Percentiles rank a stretch among this genome's conserved stretches.
Conservation (phyloP, 2,888 invertebrate genomes). For the Aspidapion aeneum region DNA sequence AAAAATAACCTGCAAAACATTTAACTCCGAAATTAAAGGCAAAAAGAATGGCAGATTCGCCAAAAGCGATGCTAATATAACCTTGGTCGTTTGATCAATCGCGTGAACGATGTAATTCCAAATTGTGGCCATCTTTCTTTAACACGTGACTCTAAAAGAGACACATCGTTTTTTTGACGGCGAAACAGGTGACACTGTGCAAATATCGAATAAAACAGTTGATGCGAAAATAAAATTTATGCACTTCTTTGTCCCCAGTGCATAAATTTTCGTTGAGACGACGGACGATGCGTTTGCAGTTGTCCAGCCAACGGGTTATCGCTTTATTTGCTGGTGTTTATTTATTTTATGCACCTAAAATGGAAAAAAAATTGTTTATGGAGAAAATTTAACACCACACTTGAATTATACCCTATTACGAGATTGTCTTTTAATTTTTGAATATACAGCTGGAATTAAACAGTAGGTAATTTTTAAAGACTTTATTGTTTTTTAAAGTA, state of each 20-base stretch:
- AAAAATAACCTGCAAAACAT: slow-evolving; percentile 6
- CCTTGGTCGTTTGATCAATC: background rate
- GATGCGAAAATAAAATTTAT: slow-evolving; percentile 12
- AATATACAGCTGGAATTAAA: too few species aligned
- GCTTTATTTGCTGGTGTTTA: slow-evolving; percentile 6
- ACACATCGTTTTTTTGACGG: background rate
- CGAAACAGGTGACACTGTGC: background rate
- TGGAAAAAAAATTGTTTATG: background rate
- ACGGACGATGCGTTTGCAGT: slow-evolving; percentile 1
- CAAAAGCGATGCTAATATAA: slow-evolving; percentile 2
- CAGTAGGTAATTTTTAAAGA: too few species aligned
- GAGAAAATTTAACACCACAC: background rate
- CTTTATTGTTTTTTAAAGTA: too few species aligned
- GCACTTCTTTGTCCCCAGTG: slow-evolving; percentile 13
- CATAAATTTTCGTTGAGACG: slow-evolving; percentile 10
- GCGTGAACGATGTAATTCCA: background rate
- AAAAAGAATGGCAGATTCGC: background rate
- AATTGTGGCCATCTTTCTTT: background rate
- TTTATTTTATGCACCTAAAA: background rate
- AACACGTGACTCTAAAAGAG: background rate
- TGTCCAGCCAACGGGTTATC: slow-evolving; percentile 2
- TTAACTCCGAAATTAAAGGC: slow-evolving; percentile 2
- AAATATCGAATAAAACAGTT: background rate
- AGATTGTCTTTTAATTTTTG: too few species aligned
- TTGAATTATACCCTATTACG: too few species aligned